Conservation (phyloP, 2,113 vertebrate genomes). For the Rhizomys pruinosus region DNA sequence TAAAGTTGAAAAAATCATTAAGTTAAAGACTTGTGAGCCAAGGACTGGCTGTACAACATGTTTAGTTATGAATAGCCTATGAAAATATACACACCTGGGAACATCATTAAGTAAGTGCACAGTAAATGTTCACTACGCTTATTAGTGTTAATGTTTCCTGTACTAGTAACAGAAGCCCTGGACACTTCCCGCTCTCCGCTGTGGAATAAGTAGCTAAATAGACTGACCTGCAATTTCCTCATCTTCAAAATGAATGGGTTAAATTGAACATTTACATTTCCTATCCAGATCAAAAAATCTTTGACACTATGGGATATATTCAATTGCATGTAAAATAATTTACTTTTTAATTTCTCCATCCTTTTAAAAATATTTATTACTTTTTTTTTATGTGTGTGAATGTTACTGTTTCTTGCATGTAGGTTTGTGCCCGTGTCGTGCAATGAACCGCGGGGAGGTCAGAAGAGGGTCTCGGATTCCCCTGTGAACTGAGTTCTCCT, state of each 20-base stretch:
- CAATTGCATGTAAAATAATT: not conserved
- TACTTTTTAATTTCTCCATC: not conserved
- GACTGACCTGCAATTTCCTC: not conserved
- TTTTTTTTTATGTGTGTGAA: too few relatives aligned
- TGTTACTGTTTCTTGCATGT: too few relatives aligned
- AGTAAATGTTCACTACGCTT: not conserved
- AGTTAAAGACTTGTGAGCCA: too few relatives aligned
- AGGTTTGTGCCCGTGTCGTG: too few relatives aligned
- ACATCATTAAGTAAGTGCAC: not conserved
- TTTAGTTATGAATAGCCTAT: not conserved
- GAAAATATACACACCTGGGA: not conserved
- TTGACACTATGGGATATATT: not conserved
- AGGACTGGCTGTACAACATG: not conserved
- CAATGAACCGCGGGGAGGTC: too few relatives aligned
- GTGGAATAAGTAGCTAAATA: not conserved
- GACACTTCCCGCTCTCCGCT: not conserved
- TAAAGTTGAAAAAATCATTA: not conserved
- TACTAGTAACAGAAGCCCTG: not conserved
- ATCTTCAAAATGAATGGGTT: not conserved
- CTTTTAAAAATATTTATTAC: too few relatives aligned
- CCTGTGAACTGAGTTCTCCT: too few relatives aligned
- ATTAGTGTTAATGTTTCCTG: not conserved
- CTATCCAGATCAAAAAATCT: not conserved
- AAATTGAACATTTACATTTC: not conserved
- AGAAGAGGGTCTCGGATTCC: too few relatives aligned